A percentile compares a stretch with the other conserved stretches of the same genome.
phyloP scores from a whole-genome alignment of 2,888 invertebrate genomes.

The Tetrapedia diversipes region DNA sequence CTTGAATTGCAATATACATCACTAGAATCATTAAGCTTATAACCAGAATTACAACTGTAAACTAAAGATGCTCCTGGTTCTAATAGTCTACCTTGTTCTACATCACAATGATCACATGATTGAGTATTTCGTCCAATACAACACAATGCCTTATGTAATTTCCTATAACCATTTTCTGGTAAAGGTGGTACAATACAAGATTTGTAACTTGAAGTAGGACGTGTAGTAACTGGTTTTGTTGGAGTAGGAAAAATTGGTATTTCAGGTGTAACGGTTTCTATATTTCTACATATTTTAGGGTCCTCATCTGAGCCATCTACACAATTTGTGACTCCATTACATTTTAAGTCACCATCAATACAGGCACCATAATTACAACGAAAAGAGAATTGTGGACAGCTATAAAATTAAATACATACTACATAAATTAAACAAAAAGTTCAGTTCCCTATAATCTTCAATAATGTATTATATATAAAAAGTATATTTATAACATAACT shows the following conservation, averaged over 20 bases:
- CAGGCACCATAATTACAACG: slow-evolving; percentile 82
- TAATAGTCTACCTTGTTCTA: slow-evolving; percentile 52
- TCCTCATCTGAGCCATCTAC: slow-evolving; percentile 82
- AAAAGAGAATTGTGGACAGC: slow-evolving; percentile 78
- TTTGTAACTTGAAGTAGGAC: slow-evolving; percentile 3
- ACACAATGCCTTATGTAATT: slow-evolving; percentile 72
- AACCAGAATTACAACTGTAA: slow-evolving; percentile 76
- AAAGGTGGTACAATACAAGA: slow-evolving; percentile 73
- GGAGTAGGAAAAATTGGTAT: neutral
- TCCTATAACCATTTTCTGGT: slow-evolving; percentile 75
- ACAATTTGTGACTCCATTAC: slow-evolving; percentile 79
- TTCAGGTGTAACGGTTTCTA: neutral
- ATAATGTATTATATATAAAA: too few species aligned
- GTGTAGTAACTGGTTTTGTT: slow-evolving; percentile 12
- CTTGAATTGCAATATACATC: slow-evolving; percentile 71
- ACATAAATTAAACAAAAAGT: neutral
- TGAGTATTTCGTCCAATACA: neutral
- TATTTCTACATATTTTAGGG: slow-evolving; percentile 59
- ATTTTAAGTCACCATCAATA: slow-evolving; percentile 77
- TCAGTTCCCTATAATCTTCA: neutral
- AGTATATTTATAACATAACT: neutral
- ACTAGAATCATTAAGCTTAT: slow-evolving; percentile 61
- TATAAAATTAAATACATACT: slow-evolving; percentile 52
- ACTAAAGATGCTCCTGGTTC: slow-evolving; percentile 73
- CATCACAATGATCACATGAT: slow-evolving; percentile 65